Conservation (phyloP, 2,797 vertebrate genomes). For the Acipenser oxyrinchus region DNA sequence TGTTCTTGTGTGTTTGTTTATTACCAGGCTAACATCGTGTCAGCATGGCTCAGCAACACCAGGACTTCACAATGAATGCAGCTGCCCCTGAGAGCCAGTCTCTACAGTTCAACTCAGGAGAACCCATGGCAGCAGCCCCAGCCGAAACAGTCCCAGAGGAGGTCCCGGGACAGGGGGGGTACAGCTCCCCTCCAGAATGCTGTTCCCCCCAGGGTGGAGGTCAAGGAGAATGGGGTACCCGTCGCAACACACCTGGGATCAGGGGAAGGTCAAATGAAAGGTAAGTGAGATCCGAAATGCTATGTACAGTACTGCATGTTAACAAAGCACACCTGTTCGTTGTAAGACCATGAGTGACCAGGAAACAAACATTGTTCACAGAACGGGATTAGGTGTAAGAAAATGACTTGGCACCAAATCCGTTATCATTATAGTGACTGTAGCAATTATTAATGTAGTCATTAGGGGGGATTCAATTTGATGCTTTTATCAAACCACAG, state of each 20-base stretch:
- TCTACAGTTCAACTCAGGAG: constrained; percentile 53
- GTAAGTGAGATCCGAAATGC: constrained; percentile 39
- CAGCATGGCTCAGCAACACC: constrained; percentile 68
- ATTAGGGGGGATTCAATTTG: no score
- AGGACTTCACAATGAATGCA: constrained; percentile 67
- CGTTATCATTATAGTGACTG: no score
- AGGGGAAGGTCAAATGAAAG: constrained; percentile 60
- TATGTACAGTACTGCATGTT: no score
- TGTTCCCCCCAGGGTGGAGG: constrained; percentile 8
- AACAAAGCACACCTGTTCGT: no score
- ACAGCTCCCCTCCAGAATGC: constrained; percentile 14
- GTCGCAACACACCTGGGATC: constrained; percentile 33
- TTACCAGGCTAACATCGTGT: constrained; percentile 56
- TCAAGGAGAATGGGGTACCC: constrained; percentile 58
- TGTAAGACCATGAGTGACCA: no score
- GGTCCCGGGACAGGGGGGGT: constrained; percentile 38
- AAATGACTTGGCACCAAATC: no score
- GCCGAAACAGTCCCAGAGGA: constrained; percentile 53
- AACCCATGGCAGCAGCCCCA: constrained; percentile 48
- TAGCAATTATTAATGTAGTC: no score
- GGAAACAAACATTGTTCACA: no score
- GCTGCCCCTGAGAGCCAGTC: constrained; percentile 62
- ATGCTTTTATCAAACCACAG: no score
- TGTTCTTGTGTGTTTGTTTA: not conserved
- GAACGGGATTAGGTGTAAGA: no score